These are phyloP conservation scores for Pristionchus arcanus DNA, from an alignment of 2,888 invertebrate genomes.

Conservation along the genomic window DNA sequence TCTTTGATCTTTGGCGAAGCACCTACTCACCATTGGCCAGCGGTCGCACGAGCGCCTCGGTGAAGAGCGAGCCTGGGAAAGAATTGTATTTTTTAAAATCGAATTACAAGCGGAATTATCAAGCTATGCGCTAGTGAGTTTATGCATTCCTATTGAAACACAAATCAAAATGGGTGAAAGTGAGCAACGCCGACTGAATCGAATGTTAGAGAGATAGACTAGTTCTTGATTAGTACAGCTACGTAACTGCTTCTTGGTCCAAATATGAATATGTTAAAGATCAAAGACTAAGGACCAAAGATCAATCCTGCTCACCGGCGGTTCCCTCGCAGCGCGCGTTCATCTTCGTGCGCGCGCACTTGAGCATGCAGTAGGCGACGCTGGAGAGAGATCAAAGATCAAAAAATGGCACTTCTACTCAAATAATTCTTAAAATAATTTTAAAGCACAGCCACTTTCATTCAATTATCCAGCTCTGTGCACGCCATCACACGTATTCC, in stretches of 20 bases:
- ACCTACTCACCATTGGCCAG: background rate
- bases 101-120: background rate
- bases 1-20: background rate
- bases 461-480: background rate
- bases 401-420: background rate
- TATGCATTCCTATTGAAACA: no score
- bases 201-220: no score
- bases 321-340: constrained; percentile 70
- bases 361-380: constrained; percentile 68
- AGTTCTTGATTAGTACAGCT: no score
- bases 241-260: no score
- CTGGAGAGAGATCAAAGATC: constrained; percentile 56
- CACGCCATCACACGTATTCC: background rate
- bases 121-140: no score
- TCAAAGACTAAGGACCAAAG: constrained; percentile 39
- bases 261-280: constrained; percentile 31
- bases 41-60: constrained; percentile 45
- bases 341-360: constrained; percentile 68
- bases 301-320: constrained; percentile 65
- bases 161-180: no score
- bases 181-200: no score
- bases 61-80: constrained; percentile 12
- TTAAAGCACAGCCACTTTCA: no score
- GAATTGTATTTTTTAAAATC: background rate
- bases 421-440: no score